Conservation (phyloP, 2,113 vertebrate genomes). For the Notarius quadriscutis region DNA sequence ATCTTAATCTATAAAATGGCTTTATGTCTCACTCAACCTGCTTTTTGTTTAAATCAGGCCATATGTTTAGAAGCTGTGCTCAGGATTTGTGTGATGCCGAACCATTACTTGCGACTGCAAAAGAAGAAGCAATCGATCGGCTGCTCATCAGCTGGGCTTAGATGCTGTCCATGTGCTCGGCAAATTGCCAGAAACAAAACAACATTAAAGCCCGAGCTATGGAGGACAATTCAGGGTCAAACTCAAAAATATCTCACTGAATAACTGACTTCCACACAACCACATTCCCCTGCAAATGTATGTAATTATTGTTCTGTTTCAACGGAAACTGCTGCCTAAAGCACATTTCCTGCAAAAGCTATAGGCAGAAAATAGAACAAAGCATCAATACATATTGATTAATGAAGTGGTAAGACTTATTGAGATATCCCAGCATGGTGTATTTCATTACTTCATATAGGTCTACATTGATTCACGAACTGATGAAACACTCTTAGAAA, state of each 20-base stretch:
- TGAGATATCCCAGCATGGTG: not conserved
- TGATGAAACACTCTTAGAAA: not conserved
- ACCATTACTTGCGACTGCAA: constrained; percentile 34
- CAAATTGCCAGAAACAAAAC: constrained; percentile 37
- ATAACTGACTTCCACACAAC: not conserved
- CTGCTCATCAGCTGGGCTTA: constrained; percentile 45
- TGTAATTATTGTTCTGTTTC: not conserved
- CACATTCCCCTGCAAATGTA: not conserved
- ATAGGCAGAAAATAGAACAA: constrained; percentile 12
- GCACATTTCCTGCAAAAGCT: not conserved
- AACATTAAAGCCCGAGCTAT: not conserved
- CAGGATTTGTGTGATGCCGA: constrained; percentile 38
- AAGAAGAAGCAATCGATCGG: constrained; percentile 38
- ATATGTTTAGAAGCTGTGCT: constrained; percentile 25
- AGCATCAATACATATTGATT: not conserved
- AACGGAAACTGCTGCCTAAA: not conserved
- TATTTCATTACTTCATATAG: not conserved
- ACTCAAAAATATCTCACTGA: not conserved
- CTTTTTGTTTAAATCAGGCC: constrained; percentile 2
- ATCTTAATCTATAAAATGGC: constrained; percentile 38
- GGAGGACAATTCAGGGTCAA: not conserved
- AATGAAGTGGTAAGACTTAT: constrained; percentile 6
- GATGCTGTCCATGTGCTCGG: not conserved
- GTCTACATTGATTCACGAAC: not conserved
- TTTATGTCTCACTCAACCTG: constrained; percentile 13